phyloP scores from a whole-genome alignment of 1,140 invertebrate species.

The Drosophila parabipectinata region DNA sequence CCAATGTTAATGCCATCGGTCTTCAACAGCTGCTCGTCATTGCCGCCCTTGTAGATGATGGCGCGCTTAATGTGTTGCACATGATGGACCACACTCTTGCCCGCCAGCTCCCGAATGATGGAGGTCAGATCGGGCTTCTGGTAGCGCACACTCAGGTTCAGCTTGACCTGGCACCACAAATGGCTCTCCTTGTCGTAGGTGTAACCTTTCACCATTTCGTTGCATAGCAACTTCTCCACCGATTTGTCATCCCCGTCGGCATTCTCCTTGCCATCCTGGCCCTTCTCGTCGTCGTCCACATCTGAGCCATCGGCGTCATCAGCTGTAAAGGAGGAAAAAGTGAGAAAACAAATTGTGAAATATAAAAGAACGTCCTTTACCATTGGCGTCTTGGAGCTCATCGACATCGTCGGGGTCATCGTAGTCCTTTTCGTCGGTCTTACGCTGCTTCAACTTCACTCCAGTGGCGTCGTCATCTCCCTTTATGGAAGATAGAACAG shows the following conservation, averaged over 20 bases:
- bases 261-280: conserved; percentile 85
- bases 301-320: conserved; percentile 89
- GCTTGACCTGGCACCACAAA: conserved; percentile 90
- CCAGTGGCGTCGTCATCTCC: conserved; percentile 87
- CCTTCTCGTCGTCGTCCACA: conserved; percentile 88
- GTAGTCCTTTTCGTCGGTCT: conserved; percentile 89
- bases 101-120: conserved; percentile 90
- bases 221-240: conserved; percentile 84
- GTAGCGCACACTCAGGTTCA: conserved; percentile 88
- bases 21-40: conserved; percentile 88
- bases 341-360: no score
- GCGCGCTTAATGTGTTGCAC: conserved; percentile 92
- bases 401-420: conserved; percentile 93
- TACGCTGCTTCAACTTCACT: conserved; percentile 85
- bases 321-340: not conserved
- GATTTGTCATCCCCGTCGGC: conserved; percentile 85
- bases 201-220: conserved; percentile 86
- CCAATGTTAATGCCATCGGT: conserved; percentile 98
- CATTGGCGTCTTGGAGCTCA: conserved; percentile 83
- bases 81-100: conserved; percentile 91
- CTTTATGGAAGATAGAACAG: conserved; percentile 11
- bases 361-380: conserved; percentile 16
- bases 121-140: conserved; percentile 91
- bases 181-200: conserved; percentile 89
- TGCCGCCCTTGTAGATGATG: conserved; percentile 89